A percentile compares a stretch with the other conserved stretches of the same genome.
phyloP scores from a whole-genome alignment of 2,113 vertebrate genomes.

The Triplophysa siluroides region DNA sequence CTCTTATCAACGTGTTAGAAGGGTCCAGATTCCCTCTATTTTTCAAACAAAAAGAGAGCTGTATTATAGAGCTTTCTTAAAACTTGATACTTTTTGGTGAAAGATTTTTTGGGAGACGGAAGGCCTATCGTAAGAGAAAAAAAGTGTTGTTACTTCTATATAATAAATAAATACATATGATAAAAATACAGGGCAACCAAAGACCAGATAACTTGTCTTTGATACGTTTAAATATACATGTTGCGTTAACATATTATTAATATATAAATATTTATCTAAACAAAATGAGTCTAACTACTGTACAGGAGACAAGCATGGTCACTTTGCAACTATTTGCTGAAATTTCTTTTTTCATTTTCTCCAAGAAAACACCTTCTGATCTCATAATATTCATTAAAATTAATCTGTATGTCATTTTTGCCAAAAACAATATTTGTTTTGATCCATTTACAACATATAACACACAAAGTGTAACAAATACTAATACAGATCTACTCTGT shows the following conservation, averaged over 20 bases:
- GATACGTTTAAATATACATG: neutral
- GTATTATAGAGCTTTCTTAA: neutral
- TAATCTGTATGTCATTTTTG: neutral
- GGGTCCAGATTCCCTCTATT: slow-evolving; percentile 8
- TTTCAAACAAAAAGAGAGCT: neutral
- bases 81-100: no score
- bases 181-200: neutral
- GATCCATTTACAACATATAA: neutral
- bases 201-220: neutral
- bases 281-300: no score
- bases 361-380: neutral
- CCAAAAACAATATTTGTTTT: neutral
- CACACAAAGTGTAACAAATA: neutral
- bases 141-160: neutral
- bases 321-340: neutral
- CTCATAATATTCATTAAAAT: no score
- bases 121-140: neutral
- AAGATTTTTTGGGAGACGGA: no score
- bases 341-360: no score
- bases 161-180: neutral
- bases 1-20: slow-evolving; percentile 2
- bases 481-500: neutral
- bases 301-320: no score
- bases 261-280: no score
- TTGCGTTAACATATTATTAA: no score